A percentile compares a stretch with the other conserved stretches of the same genome.
These are phyloP conservation scores for Stenopsyche tienmushanensis DNA, from an alignment of 1,140 invertebrate species.

Conservation along the genomic window DNA sequence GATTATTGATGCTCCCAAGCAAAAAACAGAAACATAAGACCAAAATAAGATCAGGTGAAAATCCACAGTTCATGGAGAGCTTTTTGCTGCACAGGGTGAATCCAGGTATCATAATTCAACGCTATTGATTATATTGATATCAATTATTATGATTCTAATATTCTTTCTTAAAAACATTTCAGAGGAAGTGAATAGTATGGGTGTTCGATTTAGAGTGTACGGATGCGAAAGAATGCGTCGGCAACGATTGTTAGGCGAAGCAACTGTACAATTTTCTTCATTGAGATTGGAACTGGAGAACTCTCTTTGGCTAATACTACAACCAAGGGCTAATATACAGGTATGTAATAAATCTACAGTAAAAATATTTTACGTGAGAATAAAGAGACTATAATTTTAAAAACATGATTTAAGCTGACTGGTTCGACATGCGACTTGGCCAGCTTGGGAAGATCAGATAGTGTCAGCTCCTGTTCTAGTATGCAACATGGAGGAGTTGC, in stretches of 20 bases:
- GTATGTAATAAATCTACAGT: slow-evolving; percentile 50
- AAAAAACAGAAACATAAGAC: slow-evolving; percentile 94
- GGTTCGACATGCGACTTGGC: slow-evolving; percentile 62
- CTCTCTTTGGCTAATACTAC: slow-evolving; percentile 83
- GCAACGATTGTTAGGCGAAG: slow-evolving; percentile 88
- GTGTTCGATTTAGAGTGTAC: slow-evolving; percentile 86
- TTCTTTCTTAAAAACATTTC: slow-evolving; percentile 40
- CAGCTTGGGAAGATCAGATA: slow-evolving; percentile 86
- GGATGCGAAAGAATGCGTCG: slow-evolving; percentile 87
- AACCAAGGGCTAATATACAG: slow-evolving; percentile 77
- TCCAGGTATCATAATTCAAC: slow-evolving; percentile 61
- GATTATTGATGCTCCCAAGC: slow-evolving; percentile 81
- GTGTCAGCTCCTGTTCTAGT: slow-evolving; percentile 89
- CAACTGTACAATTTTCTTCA: slow-evolving; percentile 81
- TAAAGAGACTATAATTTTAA: background rate
- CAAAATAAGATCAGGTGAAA: slow-evolving; percentile 83
- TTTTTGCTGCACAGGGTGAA: slow-evolving; percentile 89
- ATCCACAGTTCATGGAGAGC: slow-evolving; percentile 89
- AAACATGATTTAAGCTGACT: slow-evolving; percentile 44
- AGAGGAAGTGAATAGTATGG: slow-evolving; percentile 90
- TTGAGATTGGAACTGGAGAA: slow-evolving; percentile 87
- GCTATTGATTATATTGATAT: background rate
- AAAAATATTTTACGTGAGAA: no score
- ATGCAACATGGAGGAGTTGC: slow-evolving; percentile 87
- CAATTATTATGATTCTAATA: background rate